phyloP scores from a whole-genome alignment of 23 tunicate genomes.

The Corella eumyota region DNA sequence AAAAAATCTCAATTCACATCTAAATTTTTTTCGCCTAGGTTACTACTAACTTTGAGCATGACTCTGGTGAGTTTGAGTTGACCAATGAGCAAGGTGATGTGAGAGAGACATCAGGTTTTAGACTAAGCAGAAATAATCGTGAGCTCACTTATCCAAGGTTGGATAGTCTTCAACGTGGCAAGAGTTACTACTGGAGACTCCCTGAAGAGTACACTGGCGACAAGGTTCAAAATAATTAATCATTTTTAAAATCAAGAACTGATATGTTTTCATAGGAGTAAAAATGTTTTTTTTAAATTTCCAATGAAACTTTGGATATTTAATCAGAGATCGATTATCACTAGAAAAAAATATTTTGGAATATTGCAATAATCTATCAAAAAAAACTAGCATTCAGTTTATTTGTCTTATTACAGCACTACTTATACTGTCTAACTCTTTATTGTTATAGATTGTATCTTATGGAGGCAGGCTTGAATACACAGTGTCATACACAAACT shows the following conservation, averaged over 20 bases:
- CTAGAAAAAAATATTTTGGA: too few relatives aligned
- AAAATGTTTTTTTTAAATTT: too few relatives aligned
- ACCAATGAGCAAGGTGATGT: slow-evolving; percentile 30
- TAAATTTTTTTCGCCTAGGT: slow-evolving; percentile 1
- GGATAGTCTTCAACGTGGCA: slow-evolving; percentile 26
- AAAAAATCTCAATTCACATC: too few relatives aligned
- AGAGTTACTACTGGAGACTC: slow-evolving; percentile 60
- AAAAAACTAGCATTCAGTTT: too few relatives aligned
- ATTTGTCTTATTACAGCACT: background rate
- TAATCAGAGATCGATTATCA: too few relatives aligned
- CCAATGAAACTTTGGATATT: too few relatives aligned
- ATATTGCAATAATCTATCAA: too few relatives aligned
- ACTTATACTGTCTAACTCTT: too few relatives aligned
- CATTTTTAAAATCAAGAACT: too few relatives aligned
- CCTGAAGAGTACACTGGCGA: slow-evolving; percentile 80
- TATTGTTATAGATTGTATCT: slow-evolving; percentile 52
- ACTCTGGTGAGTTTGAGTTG: slow-evolving; percentile 40
- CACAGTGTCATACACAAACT: slow-evolving; percentile 45
- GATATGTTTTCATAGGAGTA: too few relatives aligned
- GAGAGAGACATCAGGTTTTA: background rate
- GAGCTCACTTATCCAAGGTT: slow-evolving; percentile 27
- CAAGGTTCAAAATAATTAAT: slow-evolving; percentile 41
- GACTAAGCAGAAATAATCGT: background rate
- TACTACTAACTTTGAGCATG: slow-evolving; percentile 16
- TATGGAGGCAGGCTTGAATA: slow-evolving; percentile 82